A percentile compares a stretch with the other conserved stretches of the same genome.
Conservation (phyloP, 2,797 vertebrate species). For the Falco peregrinus region DNA sequence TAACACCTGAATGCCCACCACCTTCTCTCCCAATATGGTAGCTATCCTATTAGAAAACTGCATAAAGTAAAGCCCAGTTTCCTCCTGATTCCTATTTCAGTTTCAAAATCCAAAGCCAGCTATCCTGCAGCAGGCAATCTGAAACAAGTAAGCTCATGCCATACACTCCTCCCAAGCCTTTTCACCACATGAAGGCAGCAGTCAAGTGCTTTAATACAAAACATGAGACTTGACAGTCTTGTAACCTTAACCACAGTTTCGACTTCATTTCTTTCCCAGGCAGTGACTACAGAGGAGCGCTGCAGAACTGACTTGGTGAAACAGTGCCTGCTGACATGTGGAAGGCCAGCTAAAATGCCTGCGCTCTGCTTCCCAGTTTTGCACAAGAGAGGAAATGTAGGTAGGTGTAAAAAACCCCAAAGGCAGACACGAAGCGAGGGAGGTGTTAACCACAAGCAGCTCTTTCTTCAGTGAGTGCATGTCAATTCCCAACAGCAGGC, state of each 20-base stretch:
- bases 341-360: neutral
- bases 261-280: neutral
- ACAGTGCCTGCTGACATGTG: neutral
- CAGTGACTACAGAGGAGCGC: rapidly evolving
- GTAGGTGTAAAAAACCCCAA: neutral
- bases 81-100: neutral
- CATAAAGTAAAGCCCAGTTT: neutral
- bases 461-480: neutral
- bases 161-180: neutral
- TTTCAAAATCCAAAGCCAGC: neutral
- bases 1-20: neutral
- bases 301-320: neutral
- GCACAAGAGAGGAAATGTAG: neutral
- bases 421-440: neutral
- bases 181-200: neutral
- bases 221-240: neutral
- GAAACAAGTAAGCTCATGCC: neutral
- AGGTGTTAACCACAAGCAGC: neutral
- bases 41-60: neutral
- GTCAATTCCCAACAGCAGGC: neutral
- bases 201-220: neutral
- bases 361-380: neutral
- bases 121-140: neutral
- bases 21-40: neutral
- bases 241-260: neutral